Evolutionary conservation across 2,797 vertebrate species (phyloP).

Genomic region (Sebastiscus albofasciatus): DNA sequence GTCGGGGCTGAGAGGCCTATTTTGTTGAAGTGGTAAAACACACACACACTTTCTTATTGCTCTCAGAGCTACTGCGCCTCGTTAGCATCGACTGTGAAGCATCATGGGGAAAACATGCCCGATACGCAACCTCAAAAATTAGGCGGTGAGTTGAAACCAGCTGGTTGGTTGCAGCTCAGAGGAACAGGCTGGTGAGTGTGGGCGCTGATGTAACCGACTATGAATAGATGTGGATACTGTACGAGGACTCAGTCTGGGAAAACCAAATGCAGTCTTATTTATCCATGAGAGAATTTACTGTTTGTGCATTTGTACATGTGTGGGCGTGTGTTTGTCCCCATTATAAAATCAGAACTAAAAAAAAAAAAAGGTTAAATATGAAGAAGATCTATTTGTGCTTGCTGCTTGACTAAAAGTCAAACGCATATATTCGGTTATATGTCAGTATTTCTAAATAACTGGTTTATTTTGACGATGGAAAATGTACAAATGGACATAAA

Average conservation of each 20-base stretch:
- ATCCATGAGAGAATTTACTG: slow-evolving; percentile 4
- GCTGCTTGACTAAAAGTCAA: not conserved
- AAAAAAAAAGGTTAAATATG: not conserved
- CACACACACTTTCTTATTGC: slow-evolving; percentile 31
- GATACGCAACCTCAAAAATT: slow-evolving; percentile 58
- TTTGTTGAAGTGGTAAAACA: slow-evolving; percentile 42
- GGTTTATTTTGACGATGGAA: not conserved
- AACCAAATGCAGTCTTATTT: slow-evolving; percentile 21
- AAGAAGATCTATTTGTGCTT: not conserved
- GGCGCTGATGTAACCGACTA: slow-evolving; percentile 59
- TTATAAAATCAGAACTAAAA: not conserved
- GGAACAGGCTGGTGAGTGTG: slow-evolving; percentile 59
- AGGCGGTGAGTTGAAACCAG: slow-evolving; percentile 59
- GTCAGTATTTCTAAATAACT: not conserved
- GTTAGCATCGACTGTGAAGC: slow-evolving; percentile 43
- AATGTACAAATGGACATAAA: not conserved
- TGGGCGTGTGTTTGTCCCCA: slow-evolving; percentile 11
- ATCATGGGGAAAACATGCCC: slow-evolving; percentile 51
- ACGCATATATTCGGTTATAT: not conserved
- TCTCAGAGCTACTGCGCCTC: slow-evolving; percentile 30
- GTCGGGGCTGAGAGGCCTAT: slow-evolving; percentile 5
- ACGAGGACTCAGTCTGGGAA: slow-evolving; percentile 13
- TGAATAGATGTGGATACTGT: slow-evolving; percentile 61
- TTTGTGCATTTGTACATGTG: slow-evolving; percentile 14
- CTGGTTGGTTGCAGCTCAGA: slow-evolving; percentile 48